Evolutionary conservation across 2,888 invertebrate genomes (phyloP), one percentile per base, ranked within the genome.

Genomic region (Mythimna impura): DNA sequence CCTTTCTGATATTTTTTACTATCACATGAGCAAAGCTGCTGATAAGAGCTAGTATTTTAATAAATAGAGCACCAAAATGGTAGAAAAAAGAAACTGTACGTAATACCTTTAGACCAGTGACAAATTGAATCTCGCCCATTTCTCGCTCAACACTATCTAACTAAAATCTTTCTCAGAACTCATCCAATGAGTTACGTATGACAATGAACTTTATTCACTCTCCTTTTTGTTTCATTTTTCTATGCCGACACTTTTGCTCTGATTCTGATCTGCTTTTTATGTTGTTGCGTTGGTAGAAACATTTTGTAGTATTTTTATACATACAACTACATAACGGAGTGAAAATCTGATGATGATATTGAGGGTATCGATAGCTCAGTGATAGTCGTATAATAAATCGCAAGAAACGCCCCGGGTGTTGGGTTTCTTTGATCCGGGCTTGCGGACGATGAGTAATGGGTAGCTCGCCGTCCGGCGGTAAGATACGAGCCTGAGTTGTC

Each of bases 101-200:
- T 22, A 20, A 52, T 40, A 30, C 17, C 30, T 30, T 9, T 25
- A 22, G 9, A 14, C 9, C 2, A 72, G 3, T 61, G 66, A 52
- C 43, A 60, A 75, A 74, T 58, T 50, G 66, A 75, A 52, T 52
- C 57, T 52, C 30, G 10, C 17, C 22, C 50, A 34, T 74, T 57
- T 14, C 10, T 47, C 54, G n/a, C 65, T 58, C 63, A 36, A 54
- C 22, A 50, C 22, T n/a, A 30, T n/a, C 43, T 60, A 52, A 40
- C 64, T 55, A 20, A 50, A 14, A 40, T 57, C 50, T 50, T 54
- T 50, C 22, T 30, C 3, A 1, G 40, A 65, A 65, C 14, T 75
- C 52, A 34, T 73, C 8, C 14, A 74, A 12, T 34, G 65, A 65
- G 65, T 34, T 58, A 14, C 30, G 3, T 2, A 50, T 58, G 43